These are phyloP conservation scores for Troilus luridus DNA, from an alignment of 2,888 invertebrate species.

Conservation along the genomic window DNA sequence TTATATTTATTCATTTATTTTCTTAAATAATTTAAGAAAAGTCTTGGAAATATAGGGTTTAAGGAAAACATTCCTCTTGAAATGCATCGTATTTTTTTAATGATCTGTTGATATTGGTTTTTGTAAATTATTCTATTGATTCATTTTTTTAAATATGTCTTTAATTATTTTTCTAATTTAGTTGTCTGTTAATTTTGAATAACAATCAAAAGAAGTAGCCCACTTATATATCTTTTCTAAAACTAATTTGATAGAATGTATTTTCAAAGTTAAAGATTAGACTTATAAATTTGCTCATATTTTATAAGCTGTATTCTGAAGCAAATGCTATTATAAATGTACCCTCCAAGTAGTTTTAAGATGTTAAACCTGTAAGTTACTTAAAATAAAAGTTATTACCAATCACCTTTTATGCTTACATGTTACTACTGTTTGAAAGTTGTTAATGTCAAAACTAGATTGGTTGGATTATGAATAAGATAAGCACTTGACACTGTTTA, in stretches of 20 bases:
- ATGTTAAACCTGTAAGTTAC: conserved; percentile 4
- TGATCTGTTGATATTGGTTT: not conserved
- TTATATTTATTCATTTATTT: not conserved
- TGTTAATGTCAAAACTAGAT: not conserved
- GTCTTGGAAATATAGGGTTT: not conserved
- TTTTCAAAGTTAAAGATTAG: conserved; percentile 19
- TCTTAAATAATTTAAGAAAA: not conserved
- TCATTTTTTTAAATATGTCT: not conserved
- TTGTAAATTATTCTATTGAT: not conserved
- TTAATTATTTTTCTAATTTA: not conserved
- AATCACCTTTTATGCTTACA: not conserved
- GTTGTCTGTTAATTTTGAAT: not conserved
- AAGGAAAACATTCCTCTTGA: not conserved
- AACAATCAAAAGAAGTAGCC: not conserved
- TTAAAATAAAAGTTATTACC: conserved; percentile 12
- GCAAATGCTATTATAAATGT: conserved; percentile 24
- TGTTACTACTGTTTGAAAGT: not conserved
- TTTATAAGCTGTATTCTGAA: not conserved
- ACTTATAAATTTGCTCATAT: conserved; percentile 42
- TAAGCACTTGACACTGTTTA: not conserved
- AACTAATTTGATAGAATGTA: not conserved
- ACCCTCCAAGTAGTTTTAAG: conserved; percentile 40
- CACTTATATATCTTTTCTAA: conserved; percentile 29
- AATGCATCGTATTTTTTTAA: not conserved
- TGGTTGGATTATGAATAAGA: not conserved